Conservation (phyloP, 2,888 invertebrate species). For the Mesoligia furuncula region DNA sequence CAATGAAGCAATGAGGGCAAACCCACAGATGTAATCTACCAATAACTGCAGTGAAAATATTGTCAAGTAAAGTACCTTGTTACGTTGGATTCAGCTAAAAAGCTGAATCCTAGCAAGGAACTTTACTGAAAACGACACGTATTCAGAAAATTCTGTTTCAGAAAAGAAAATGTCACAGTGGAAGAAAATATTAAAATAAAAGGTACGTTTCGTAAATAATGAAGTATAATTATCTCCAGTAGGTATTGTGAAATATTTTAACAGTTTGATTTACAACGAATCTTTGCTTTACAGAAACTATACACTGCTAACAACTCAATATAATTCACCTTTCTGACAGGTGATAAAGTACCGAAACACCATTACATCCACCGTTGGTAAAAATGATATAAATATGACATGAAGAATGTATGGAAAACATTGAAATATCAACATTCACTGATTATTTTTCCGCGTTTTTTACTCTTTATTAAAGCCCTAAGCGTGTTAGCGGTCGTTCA, state of each 20-base stretch:
- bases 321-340: slow-evolving; percentile 38
- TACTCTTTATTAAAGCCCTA: slow-evolving; percentile 68
- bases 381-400: slow-evolving; percentile 54
- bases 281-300: background rate
- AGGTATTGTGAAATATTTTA: slow-evolving; percentile 3
- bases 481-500: slow-evolving; percentile 77
- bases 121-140: background rate
- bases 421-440: slow-evolving; percentile 62
- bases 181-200: background rate
- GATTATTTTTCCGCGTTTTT: slow-evolving; percentile 64
- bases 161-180: background rate
- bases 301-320: slow-evolving; percentile 36
- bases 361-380: slow-evolving; percentile 38
- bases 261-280: slow-evolving; percentile 4
- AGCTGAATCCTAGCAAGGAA: background rate
- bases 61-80: no score
- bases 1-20: background rate
- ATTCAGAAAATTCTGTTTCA: background rate
- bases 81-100: no score
- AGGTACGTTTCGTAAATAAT: background rate
- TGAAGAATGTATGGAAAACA: slow-evolving; percentile 60
- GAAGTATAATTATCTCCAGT: background rate
- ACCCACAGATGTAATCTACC: no score
- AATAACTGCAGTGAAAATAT: background rate
- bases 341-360: slow-evolving; percentile 44